Evolutionary conservation across 2,797 vertebrate genomes (phyloP).

Genomic region (Tamandua tetradactyla): DNA sequence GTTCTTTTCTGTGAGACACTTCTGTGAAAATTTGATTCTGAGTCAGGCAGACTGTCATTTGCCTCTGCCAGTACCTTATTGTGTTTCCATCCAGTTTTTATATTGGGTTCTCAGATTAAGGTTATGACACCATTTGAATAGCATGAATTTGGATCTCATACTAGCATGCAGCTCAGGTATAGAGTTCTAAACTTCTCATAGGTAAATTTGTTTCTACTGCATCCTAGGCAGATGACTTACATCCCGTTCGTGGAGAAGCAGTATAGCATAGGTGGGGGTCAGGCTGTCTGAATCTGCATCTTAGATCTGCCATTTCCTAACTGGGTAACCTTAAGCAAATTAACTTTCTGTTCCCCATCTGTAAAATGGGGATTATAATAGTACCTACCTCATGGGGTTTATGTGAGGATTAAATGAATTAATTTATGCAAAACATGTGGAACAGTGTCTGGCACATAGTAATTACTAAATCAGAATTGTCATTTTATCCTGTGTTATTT

Average conservation of each 20-base stretch:
- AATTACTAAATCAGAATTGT: not conserved
- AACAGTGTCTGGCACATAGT: no score
- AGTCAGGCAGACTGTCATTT: slow-evolving; percentile 11
- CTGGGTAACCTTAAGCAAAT: no score
- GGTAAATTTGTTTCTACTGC: not conserved
- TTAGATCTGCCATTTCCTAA: not conserved
- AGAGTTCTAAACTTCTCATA: slow-evolving; percentile 13
- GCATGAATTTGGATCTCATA: not conserved
- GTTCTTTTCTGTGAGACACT: not conserved
- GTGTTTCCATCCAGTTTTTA: slow-evolving; percentile 21
- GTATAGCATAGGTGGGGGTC: not conserved
- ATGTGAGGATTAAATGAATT: no score
- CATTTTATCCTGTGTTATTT: not conserved
- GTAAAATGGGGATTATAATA: no score
- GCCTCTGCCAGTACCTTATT: not conserved
- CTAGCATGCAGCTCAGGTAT: not conserved
- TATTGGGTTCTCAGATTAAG: not conserved
- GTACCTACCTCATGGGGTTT: no score
- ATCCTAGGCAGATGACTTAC: not conserved
- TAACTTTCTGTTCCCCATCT: no score
- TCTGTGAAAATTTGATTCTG: not conserved
- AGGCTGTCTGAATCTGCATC: not conserved
- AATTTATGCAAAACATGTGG: no score
- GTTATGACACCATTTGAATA: not conserved
- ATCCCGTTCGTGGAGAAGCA: not conserved